phyloP scores from a whole-genome alignment of 92 coral and sea anemone genomes.

The Phymanthus crucifer region DNA sequence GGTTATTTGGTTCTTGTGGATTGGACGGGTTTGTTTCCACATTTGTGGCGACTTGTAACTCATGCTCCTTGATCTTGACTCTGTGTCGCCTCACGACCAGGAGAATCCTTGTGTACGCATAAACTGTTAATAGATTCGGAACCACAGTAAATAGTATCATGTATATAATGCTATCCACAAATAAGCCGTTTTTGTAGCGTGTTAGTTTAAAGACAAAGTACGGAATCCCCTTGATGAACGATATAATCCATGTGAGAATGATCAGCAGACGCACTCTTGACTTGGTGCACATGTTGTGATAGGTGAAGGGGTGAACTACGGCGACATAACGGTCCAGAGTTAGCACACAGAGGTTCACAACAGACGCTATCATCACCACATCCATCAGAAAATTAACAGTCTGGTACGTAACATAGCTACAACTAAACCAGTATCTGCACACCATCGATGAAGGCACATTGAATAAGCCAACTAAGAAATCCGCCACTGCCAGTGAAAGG shows the following conservation, averaged over 20 bases:
- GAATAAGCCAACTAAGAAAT: constrained; percentile 35
- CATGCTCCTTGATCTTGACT: constrained; percentile 32
- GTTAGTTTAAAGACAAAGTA: constrained; percentile 27
- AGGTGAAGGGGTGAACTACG: constrained; percentile 36
- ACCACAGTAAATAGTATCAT: constrained; percentile 25
- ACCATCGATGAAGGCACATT: constrained; percentile 34
- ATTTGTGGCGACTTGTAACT: constrained; percentile 27
- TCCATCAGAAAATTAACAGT: constrained; percentile 26
- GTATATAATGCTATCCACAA: constrained; percentile 27
- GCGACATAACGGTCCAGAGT: constrained; percentile 37
- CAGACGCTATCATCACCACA: constrained; percentile 42
- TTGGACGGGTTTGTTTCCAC: not conserved
- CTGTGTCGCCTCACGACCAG: constrained; percentile 24
- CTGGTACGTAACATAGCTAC: constrained; percentile 18
- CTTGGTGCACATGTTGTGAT: constrained; percentile 6
- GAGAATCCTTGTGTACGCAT: constrained; percentile 33
- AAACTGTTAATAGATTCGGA: constrained; percentile 27
- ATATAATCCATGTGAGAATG: constrained; percentile 11
- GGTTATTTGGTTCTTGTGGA: not conserved
- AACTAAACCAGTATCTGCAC: constrained; percentile 26
- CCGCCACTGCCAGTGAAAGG: constrained; percentile 33
- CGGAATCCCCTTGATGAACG: constrained; percentile 31
- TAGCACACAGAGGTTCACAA: constrained; percentile 23
- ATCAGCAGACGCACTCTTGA: constrained; percentile 14
- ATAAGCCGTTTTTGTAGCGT: constrained; percentile 4